Base-by-base conservation (phyloP, 2,797 vertebrate genomes). In the Echiichthys vipera region DNA sequence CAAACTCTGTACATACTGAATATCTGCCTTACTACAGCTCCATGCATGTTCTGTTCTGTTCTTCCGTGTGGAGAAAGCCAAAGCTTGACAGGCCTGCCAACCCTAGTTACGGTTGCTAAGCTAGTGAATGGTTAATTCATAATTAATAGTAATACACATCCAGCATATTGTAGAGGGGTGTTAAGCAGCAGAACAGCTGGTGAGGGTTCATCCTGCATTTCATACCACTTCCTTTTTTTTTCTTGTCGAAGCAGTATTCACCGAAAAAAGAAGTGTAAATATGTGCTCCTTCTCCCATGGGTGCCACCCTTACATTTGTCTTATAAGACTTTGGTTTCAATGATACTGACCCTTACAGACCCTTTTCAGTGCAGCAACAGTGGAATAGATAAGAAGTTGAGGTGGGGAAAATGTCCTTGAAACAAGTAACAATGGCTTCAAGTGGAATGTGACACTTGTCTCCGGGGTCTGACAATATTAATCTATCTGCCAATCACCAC, bases 391-490 rank as follows among this genome's bases (percentile, higher is more conserved):
- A 53, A 61, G 68, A 68, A 69, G 64, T 42, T 18, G 46, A 81
- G 66, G 57, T 74, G 71, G 86, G 73, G 85, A 94, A 93, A 94
- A 89, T 93, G 95, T 93, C 96, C 96, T 97, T 97, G 95, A 96
- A 95, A 95, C 91, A 88, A 85, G 90, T 61, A 88, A 94, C 92
- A 90, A 83, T 88, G 91, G 86, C 84, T 94, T 93, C 93, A 93
- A 94, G 91, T 89, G 77, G 89, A 96, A 94, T 95, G 94, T 93
- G 95, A 94, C 95, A 94, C 90, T 57, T 74, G 89, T 95, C 96
- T 95, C 95, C 77, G 78, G 94, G 93, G 94, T 93, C 95, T 95
- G 96, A 95, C 94, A 94, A 94, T 95, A 97, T 96, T 96, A 96
- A 98, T 97, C 96, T 96, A 94, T 95, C 94, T 93, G 93, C 95